phyloP scores from a whole-genome alignment of 2,113 vertebrate genomes.

The Saguinus midas region DNA sequence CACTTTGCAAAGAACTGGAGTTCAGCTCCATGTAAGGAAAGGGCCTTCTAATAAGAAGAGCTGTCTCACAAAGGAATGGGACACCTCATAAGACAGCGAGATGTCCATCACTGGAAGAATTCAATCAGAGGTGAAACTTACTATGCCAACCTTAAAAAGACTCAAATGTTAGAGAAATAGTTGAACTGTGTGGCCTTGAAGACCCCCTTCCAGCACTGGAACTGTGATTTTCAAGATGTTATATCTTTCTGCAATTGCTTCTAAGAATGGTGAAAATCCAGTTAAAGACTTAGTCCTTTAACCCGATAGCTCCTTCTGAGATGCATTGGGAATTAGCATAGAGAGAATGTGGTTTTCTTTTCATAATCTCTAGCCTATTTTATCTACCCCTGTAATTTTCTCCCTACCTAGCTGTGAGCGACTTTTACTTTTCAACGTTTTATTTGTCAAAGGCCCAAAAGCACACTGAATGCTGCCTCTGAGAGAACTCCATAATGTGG shows the following conservation, averaged over 20 bases:
- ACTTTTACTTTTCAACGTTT: constrained; percentile 18
- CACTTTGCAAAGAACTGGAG: neutral
- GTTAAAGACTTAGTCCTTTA: neutral
- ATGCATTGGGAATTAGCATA: neutral
- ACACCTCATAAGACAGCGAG: neutral
- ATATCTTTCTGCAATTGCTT: neutral
- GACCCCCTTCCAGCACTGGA: neutral
- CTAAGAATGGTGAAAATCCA: neutral
- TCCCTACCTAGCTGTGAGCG: neutral
- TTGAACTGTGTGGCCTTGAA: neutral
- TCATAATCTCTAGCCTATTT: neutral
- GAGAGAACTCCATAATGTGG: neutral
- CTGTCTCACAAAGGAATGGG: neutral
- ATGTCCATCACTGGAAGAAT: neutral
- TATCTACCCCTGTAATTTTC: constrained; percentile 13
- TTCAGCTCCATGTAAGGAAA: neutral
- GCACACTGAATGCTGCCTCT: neutral
- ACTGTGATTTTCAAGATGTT: neutral
- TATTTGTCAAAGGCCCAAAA: neutral
- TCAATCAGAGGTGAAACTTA: neutral
- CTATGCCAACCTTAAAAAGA: neutral
- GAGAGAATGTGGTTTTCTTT: neutral
- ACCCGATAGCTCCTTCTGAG: neutral
- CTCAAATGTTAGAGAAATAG: neutral
- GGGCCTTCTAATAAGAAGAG: neutral